Evolutionary conservation across 2,113 vertebrate genomes (phyloP).

Genomic region (Chaetorhynchus papuensis): DNA sequence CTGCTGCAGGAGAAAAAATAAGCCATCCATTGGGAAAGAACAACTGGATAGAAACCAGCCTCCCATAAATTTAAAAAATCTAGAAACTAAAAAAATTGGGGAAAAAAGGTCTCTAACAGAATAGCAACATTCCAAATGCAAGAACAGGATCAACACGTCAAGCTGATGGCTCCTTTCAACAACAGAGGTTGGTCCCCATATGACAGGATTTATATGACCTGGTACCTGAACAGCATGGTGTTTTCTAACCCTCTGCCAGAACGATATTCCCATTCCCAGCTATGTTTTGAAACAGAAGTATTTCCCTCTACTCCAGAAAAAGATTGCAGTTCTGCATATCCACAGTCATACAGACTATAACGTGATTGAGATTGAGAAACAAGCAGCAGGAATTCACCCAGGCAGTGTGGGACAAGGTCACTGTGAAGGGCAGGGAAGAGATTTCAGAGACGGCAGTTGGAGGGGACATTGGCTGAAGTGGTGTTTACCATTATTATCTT

Average conservation of each 20-base stretch:
- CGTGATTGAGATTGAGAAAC: not conserved
- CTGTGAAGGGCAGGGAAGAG: not conserved
- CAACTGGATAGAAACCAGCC: not conserved
- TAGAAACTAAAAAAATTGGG: fast-evolving
- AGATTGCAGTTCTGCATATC: not conserved
- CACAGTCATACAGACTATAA: not conserved
- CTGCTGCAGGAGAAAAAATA: not conserved
- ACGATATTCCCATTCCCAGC: not conserved
- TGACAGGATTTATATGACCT: not conserved
- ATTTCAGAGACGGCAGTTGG: not conserved
- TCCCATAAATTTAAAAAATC: not conserved
- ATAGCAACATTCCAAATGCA: not conserved
- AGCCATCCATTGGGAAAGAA: not conserved
- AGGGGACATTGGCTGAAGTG: not conserved
- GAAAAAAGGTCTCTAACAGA: not conserved
- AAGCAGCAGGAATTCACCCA: not conserved
- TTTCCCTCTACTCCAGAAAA: not conserved
- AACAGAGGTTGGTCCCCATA: fast-evolving
- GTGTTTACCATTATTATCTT: not conserved
- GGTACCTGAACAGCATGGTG: not conserved
- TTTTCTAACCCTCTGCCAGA: not conserved
- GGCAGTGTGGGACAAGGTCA: not conserved
- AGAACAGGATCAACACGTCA: not conserved
- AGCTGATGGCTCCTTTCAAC: not conserved
- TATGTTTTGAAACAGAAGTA: not conserved